Conservation (phyloP, 2,797 vertebrate species). For the Siniperca scherzeri region DNA sequence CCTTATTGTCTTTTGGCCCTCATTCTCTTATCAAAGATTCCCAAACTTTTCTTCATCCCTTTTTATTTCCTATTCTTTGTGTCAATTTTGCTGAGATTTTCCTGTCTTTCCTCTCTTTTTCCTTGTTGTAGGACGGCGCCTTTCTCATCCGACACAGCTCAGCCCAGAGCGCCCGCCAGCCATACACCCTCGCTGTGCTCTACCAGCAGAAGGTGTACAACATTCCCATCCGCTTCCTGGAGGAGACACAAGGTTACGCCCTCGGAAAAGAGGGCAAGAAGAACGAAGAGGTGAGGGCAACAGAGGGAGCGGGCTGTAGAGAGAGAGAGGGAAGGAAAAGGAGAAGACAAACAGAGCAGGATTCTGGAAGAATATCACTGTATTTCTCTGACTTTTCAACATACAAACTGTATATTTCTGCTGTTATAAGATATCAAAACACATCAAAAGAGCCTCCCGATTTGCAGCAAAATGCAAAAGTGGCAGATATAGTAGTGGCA, state of each 20-base stretch:
- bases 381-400: not conserved
- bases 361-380: not conserved
- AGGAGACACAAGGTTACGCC: conserved; percentile 74
- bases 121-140: conserved; percentile 81
- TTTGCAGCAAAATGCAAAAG: conserved; percentile 33
- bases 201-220: conserved; percentile 86
- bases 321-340: not conserved
- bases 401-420: not conserved
- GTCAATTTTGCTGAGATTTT: not conserved
- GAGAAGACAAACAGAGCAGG: not conserved
- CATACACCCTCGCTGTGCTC: conserved; percentile 86
- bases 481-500: not conserved
- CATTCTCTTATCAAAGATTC: not conserved
- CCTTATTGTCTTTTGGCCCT: not conserved
- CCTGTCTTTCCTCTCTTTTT: not conserved
- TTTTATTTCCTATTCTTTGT: not conserved
- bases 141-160: conserved; percentile 86
- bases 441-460: not conserved
- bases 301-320: not conserved
- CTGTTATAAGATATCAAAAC: not conserved
- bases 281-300: conserved; percentile 82
- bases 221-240: conserved; percentile 84
- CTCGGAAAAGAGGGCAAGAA: conserved; percentile 88
- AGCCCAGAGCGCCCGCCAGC: conserved; percentile 77
- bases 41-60: not conserved